Base-by-base conservation (phyloP, 64 coral and sea anemone species). In the Hydrozoanthus tunicans region DNA sequence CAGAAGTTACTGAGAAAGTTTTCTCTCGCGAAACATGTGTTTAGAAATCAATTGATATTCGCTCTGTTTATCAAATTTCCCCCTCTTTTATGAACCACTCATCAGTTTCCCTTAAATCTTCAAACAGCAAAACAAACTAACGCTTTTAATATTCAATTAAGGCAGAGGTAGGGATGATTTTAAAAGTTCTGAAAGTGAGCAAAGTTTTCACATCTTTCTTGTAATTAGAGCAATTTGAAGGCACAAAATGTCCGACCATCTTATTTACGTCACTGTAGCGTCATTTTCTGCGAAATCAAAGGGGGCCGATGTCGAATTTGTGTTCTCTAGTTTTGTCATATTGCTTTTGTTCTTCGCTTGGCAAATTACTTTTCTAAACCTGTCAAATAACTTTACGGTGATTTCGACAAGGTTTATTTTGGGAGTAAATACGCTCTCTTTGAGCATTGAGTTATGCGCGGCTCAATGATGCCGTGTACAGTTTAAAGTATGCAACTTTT, bases 321-420 rank as follows among this genome's bases (percentile, higher is more conserved):
- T 58, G 57, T 61, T 74, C 3, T 69, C 56, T 57, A 70, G 63
- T 88, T 88, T 88, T 86, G 56, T 88, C 84, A 88, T 73, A 73
- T 51, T 73, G 12, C 74, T 88, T 66, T 61, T 69, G n/a, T 25
- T 55, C 25, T 57, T 73, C 5, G 51, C 84, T 59, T 60, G 68
- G 17, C 11, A 88, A 88, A 88, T 88, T 88, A 88, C 67, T 88
- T 69, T 60, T 88, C 69, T 51, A 58, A 75, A 88, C 55, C 84
- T 88, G 84, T 88, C 84, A 88, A 74, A 88, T 88, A 24, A 8
- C 84, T 88, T 61, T 88, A 59, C 64, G 56, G 54, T 72, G 68
- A 74, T 88, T 88, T 88, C 20, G 67, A 74, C 84, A 88, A 88
- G 58, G 84, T 88, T 88, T 88, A 70, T 88, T 88, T 88, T 88